Evolutionary conservation across 2,888 invertebrate species (phyloP), one percentile per base, ranked within the genome.

Genomic region (Scaptomyza parva): DNA sequence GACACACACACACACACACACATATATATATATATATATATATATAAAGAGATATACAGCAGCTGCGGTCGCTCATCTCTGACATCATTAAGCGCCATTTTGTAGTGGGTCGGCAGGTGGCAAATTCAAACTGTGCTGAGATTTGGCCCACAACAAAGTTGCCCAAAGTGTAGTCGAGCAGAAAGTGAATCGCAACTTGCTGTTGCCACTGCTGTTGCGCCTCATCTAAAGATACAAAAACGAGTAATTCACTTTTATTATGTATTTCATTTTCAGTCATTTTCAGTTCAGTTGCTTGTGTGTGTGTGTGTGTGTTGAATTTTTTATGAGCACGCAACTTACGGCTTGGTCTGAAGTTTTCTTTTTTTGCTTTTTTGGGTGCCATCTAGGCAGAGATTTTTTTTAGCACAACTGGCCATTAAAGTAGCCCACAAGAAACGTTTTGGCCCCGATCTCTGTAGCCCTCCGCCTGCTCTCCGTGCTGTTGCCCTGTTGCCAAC

Each of bases 11-110:
- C 20, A 40, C 58, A 50, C 35, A 43, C 9, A n/a, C n/a, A n/a
- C n/a, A n/a, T n/a, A n/a, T n/a, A n/a, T n/a, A n/a, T n/a, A n/a
- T n/a, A n/a, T n/a, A n/a, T n/a, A n/a, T n/a, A n/a, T n/a, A n/a
- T n/a, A n/a, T n/a, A n/a, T n/a, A 40, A 8, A 41, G 35, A 14
- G 12, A 12, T 14, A 12, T 24, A 12, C 63, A 18, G 53, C 57
- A 68, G 63, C 72, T 77, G 77, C 75, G 88, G 85, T 79, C 83
- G 82, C 78, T 78, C 79, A 84, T 86, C 86, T 83, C 77, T 83
- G 86, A 85, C 89, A 86, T 84, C 88, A 89, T 89, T 86, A 88
- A 75, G 68, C 73, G 73, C 69, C 80, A 85, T 86, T 85, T 87
- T 78, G 70, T 64, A 54, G 63, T 53, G 61, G 70, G 75, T 64